These are phyloP conservation scores for Acheta domesticus DNA, from an alignment of 2,888 invertebrate genomes.

Conservation along the genomic window DNA sequence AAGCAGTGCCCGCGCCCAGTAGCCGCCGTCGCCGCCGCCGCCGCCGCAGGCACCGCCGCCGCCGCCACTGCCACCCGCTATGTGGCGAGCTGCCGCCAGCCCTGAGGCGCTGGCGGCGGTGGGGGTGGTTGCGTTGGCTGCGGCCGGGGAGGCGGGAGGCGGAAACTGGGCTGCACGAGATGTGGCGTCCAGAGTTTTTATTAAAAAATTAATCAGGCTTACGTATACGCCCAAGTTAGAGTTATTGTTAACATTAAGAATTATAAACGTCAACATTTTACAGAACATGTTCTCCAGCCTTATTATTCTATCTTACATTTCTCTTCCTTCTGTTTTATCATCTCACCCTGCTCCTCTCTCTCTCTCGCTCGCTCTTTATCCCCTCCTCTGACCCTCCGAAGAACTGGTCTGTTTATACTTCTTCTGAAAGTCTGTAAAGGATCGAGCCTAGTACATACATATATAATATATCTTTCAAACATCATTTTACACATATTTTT, in stretches of 20 bases:
- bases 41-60: neutral
- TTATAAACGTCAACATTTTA: slow-evolving; percentile 18
- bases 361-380: neutral
- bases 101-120: neutral
- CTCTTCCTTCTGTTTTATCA: neutral
- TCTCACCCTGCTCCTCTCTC: neutral
- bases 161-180: neutral
- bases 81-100: neutral
- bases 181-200: slow-evolving; percentile 1
- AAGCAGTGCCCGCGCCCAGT: slow-evolving; percentile 5
- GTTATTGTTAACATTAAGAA: slow-evolving; percentile 18
- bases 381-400: neutral
- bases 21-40: neutral
- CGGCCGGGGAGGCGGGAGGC: neutral
- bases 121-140: too few species aligned
- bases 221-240: neutral
- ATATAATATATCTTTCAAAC: slow-evolving; percentile 6
- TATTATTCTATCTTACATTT: neutral
- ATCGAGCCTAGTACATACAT: slow-evolving; percentile 3
- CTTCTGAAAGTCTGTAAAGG: neutral
- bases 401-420: slow-evolving; percentile 8
- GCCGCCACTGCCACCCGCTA: neutral
- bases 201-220: neutral
- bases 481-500: neutral
- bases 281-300: slow-evolving; percentile 11